Conservation (phyloP, 2,888 invertebrate species). For the Notocelia uddmanniana region DNA sequence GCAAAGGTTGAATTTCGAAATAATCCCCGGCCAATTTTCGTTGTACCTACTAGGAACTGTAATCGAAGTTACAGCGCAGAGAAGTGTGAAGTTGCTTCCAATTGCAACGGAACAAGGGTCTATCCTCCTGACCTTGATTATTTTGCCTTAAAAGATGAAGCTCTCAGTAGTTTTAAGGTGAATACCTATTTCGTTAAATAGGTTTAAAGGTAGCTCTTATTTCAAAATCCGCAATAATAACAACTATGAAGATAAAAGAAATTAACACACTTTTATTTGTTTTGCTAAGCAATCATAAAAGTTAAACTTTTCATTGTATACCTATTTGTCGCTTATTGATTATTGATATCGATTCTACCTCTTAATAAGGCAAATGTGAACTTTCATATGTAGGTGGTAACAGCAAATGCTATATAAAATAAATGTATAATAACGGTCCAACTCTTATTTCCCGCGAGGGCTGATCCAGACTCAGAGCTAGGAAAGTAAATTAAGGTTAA, state of each 20-base stretch:
- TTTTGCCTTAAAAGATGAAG: constrained; percentile 2
- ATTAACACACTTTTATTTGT: too few species aligned
- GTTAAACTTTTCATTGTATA: too few species aligned
- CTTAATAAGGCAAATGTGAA: not conserved
- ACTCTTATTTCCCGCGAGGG: not conserved
- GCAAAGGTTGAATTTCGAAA: constrained; percentile 63
- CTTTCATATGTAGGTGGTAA: not conserved
- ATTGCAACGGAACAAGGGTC: constrained; percentile 18
- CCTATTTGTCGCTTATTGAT: too few species aligned
- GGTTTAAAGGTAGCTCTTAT: not conserved
- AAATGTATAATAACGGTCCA: not conserved
- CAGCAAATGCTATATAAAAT: not conserved
- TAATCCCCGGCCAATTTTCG: constrained; percentile 60
- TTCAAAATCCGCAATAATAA: too few species aligned
- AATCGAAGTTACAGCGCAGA: constrained; percentile 47
- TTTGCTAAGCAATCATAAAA: too few species aligned
- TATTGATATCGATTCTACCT: too few species aligned
- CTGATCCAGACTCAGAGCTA: not conserved
- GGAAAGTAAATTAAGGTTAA: not conserved
- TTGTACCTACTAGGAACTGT: constrained; percentile 51
- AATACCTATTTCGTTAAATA: not conserved
- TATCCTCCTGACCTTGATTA: constrained; percentile 30
- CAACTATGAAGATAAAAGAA: not conserved
- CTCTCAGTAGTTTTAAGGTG: not conserved
- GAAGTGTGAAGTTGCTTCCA: constrained; percentile 33